Evolutionary conservation across 2,797 vertebrate genomes (phyloP), one percentile per base, ranked within the genome.

Genomic region (Austrolebias charrua): DNA sequence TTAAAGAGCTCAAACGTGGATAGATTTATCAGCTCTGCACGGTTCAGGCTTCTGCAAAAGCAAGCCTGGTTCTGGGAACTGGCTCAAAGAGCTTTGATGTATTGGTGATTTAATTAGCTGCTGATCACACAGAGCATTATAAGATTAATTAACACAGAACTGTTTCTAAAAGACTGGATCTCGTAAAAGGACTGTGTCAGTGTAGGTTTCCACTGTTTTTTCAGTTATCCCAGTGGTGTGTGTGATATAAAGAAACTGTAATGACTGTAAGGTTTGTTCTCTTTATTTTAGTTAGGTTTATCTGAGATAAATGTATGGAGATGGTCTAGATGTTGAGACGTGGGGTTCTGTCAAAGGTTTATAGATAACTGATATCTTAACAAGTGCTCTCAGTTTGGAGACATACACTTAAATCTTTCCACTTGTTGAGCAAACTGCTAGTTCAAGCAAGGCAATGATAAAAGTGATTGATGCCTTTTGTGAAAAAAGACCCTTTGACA

Each of bases 81-180:
- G 29, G 56, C 20, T 20, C 40, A 46, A 53, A 58, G 18, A 60
- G 38, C 44, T 78, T 65, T 82, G 58, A 65, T 8, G 67, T 76
- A 73, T 78, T 75, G 76, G 33, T 44, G 59, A 61, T 76, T 80
- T 79, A 76, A 82, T 82, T 74, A 75, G 55, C 66, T 47, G 47
- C 33, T 15, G 24, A 58, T 66, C 42, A 60, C 43, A 48, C 49
- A 35, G 47, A 62, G 29, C 75, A 78, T 57, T 48, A 48, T 20
- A 48, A 52, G 28, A 64, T 68, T 77, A 69, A 81, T 75, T 76
- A 78, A 55, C 33, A 55, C 18, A 56, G 42, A 49, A 69, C 38
- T 62, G n/a, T 69, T 73, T 72, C 31, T 54, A 19, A 20, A 13
- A 18, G 10, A 48, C 20, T 12, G n/a, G 71, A 82, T 76, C 60